These are phyloP conservation scores for Eucidaris tribuloides DNA, from an alignment of 35 echinoderm and acorn worm genomes.

Conservation along the genomic window DNA sequence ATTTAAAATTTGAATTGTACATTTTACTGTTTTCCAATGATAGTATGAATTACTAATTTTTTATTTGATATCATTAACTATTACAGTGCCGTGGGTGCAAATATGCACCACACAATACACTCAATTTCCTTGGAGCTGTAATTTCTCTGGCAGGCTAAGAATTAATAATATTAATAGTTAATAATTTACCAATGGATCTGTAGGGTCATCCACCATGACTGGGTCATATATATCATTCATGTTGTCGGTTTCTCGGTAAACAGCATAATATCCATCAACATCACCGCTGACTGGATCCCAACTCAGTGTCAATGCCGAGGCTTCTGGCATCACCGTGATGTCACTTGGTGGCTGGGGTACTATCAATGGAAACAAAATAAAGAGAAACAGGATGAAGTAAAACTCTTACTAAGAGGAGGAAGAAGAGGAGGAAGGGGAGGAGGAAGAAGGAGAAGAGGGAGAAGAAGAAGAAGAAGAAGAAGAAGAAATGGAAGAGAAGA, in stretches of 20 bases:
- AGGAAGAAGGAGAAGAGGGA: too few relatives aligned
- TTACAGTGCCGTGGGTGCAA: too few relatives aligned
- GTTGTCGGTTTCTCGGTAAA: neutral
- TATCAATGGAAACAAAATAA: neutral
- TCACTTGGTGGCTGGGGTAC: neutral
- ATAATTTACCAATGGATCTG: slow-evolving; percentile 16
- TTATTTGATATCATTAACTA: too few relatives aligned
- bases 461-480: too few relatives aligned
- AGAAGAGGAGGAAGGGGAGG: neutral
- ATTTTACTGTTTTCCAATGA: too few relatives aligned
- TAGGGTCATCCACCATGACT: neutral
- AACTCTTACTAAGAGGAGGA: neutral
- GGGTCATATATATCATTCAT: neutral
- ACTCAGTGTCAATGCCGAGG: neutral
- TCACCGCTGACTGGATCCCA: slow-evolving; percentile 29
- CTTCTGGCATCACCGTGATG: neutral
- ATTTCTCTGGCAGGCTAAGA: too few relatives aligned
- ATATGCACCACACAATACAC: too few relatives aligned
- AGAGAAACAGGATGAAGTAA: neutral
- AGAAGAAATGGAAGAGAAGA: too few relatives aligned
- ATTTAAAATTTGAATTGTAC: too few relatives aligned
- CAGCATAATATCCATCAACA: slow-evolving; percentile 7
- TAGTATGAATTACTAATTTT: too few relatives aligned
- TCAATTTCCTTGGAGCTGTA: too few relatives aligned
- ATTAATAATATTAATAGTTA: too few relatives aligned